phyloP scores from a whole-genome alignment of 35 echinoderm and acorn worm species.

The Apostichopus japonicus region DNA sequence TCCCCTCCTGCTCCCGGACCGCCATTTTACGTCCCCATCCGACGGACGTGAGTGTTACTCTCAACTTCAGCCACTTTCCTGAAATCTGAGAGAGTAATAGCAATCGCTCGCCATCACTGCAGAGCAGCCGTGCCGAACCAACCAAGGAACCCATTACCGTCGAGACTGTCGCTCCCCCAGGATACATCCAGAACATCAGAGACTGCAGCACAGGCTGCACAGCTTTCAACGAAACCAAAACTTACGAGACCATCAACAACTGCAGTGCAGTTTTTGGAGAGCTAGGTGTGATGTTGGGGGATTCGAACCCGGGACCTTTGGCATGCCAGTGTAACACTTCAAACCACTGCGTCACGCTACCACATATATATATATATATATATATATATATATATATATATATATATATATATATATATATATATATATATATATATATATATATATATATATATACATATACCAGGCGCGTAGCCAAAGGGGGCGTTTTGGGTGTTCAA shows the following conservation, averaged over 20 bases:
- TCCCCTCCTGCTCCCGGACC: neutral
- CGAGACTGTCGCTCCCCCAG: neutral
- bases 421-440: too few species aligned
- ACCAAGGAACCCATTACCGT: constrained; percentile 10
- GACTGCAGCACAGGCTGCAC: neutral
- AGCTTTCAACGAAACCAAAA: constrained; percentile 15
- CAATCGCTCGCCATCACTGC: neutral
- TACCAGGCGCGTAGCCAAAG: too few species aligned
- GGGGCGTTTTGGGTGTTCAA: too few species aligned
- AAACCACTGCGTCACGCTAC: constrained; percentile 6
- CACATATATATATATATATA: too few species aligned
- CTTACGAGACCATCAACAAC: constrained; percentile 13
- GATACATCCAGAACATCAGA: constrained; percentile 14
- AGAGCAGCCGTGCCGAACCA: neutral
- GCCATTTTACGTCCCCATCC: neutral
- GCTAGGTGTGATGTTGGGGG: constrained; percentile 1
- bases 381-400: too few species aligned
- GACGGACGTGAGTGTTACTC: constrained; percentile 3
- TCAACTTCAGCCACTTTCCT: constrained; percentile 17
- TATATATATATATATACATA: too few species aligned
- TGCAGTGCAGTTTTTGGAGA: constrained; percentile 1
- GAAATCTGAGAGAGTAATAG: neutral
- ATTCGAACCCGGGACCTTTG: constrained; percentile 1
- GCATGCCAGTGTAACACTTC: constrained; percentile 7
- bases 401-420: too few species aligned